phyloP scores from a whole-genome alignment of 2,888 invertebrate genomes.

The Lysandra coridon region DNA sequence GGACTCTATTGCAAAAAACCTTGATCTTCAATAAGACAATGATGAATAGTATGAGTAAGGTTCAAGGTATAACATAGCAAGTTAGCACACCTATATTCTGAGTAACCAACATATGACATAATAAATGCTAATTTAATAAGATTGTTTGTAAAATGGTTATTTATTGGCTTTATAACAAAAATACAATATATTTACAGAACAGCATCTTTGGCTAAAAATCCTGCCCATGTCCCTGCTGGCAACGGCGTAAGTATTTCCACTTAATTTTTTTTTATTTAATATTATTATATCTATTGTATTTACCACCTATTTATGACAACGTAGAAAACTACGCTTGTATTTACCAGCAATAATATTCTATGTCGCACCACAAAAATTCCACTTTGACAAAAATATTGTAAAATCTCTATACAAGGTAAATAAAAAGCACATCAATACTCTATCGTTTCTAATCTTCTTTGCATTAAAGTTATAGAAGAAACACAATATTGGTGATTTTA shows the following conservation, averaged over 20 bases:
- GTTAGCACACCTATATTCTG: background rate
- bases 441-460: too few species aligned
- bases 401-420: too few species aligned
- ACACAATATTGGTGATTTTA: too few species aligned
- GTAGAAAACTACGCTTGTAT: too few species aligned
- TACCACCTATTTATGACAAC: background rate
- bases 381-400: too few species aligned
- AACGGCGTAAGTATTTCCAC: conserved; percentile 75
- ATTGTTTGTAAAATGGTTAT: too few species aligned
- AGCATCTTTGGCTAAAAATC: conserved; percentile 70
- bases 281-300: background rate
- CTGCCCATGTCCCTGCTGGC: conserved; percentile 72
- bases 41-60: background rate
- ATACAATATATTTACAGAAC: conserved; percentile 65
- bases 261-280: conserved; percentile 41
- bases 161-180: too few species aligned
- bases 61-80: background rate
- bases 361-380: too few species aligned
- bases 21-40: background rate
- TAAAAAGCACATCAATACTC: too few species aligned
- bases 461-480: too few species aligned
- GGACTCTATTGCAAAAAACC: background rate
- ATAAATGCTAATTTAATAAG: background rate
- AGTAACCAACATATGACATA: background rate
- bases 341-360: too few species aligned